A percentile compares a stretch with the other conserved stretches of the same genome.
These are phyloP conservation scores for Thymelicus sylvestris DNA, from an alignment of 2,888 invertebrate species.

Conservation along the genomic window DNA sequence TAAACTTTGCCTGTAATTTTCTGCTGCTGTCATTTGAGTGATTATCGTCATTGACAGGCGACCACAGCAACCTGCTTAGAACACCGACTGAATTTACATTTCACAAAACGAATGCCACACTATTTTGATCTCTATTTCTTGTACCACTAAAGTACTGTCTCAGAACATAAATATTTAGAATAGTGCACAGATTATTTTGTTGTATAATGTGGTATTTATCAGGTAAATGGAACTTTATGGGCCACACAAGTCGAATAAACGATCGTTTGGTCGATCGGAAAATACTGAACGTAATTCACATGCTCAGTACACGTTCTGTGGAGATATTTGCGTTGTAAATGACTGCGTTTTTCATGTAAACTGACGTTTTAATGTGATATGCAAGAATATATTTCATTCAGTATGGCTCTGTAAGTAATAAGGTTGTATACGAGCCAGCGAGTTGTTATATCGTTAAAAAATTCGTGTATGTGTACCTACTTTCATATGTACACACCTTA, in stretches of 20 bases:
- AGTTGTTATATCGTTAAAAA: not conserved
- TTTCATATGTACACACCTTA: too few relatives aligned
- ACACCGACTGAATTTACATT: not conserved
- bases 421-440: not conserved
- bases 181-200: slow-evolving; percentile 15
- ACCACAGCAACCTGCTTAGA: slow-evolving; percentile 32
- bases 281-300: slow-evolving; percentile 10
- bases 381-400: slow-evolving; percentile 13
- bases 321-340: slow-evolving; percentile 17
- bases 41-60: slow-evolving; percentile 52
- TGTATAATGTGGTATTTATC: slow-evolving; percentile 35
- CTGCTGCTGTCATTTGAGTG: slow-evolving; percentile 52
- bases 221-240: slow-evolving; percentile 36
- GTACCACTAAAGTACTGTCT: not conserved
- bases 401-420: not conserved
- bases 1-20: slow-evolving; percentile 36
- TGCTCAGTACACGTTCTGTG: slow-evolving; percentile 2
- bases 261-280: slow-evolving; percentile 19
- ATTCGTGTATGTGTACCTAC: too few relatives aligned
- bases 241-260: slow-evolving; percentile 34
- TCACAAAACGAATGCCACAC: not conserved
- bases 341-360: slow-evolving; percentile 24
- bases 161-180: not conserved
- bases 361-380: slow-evolving; percentile 10
- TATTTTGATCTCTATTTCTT: slow-evolving; percentile 7